Conservation (phyloP, 1,140 invertebrate genomes). For the Drusus annulatus region DNA sequence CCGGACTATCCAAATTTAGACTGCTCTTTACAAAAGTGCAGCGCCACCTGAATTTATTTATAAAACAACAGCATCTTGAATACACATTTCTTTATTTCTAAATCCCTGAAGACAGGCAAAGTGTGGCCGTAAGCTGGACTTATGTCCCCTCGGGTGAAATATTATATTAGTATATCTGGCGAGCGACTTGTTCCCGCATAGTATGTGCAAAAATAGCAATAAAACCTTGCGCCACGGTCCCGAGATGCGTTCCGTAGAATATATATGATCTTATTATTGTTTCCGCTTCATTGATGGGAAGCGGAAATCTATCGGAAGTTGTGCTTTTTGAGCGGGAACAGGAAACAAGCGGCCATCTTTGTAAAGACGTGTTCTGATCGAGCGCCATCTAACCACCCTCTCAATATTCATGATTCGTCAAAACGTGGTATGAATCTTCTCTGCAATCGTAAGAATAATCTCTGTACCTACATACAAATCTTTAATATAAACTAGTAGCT, state of each 20-base stretch:
- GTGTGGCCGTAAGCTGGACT: constrained; percentile 43
- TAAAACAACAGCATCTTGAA: constrained; percentile 21
- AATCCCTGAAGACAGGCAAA: constrained; percentile 32
- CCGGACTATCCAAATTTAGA: no score
- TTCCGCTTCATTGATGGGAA: constrained; percentile 16
- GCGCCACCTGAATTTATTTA: constrained; percentile 20
- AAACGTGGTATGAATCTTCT: no score
- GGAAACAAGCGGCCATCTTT: constrained; percentile 20
- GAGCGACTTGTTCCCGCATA: constrained; percentile 32
- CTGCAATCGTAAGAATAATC: no score
- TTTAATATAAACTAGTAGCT: no score
- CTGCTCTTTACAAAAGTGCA: no score
- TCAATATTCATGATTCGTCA: no score
- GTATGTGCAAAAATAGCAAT: constrained; percentile 51
- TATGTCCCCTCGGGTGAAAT: constrained; percentile 26
- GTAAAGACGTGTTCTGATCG: constrained; percentile 17
- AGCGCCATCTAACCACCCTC: no score
- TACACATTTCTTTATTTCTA: constrained; percentile 23
- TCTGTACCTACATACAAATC: no score
- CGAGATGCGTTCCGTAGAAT: constrained; percentile 40
- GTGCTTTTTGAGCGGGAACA: constrained; percentile 12
- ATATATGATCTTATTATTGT: constrained; percentile 45
- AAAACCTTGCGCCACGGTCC: constrained; percentile 19
- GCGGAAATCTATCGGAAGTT: constrained; percentile 9
- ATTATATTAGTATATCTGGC: constrained; percentile 25